Conservation (phyloP, 2,888 invertebrate genomes). For the Chamaedrilus cognettii region DNA sequence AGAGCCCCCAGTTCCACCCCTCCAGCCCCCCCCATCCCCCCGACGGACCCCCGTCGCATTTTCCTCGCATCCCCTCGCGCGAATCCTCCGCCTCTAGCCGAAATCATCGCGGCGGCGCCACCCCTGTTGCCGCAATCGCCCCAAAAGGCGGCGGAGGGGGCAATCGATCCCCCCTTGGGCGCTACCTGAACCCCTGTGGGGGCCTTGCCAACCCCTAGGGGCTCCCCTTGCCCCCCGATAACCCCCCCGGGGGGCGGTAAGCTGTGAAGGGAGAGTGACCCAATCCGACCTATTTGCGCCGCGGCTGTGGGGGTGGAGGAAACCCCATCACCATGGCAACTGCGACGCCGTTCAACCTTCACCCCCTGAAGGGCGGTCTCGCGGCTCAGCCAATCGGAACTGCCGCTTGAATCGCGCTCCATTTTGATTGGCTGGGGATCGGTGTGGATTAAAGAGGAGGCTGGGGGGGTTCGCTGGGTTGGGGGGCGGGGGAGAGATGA, state of each 20-base stretch:
- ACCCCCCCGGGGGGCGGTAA: neutral
- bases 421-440: too few species aligned
- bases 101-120: neutral
- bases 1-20: too few species aligned
- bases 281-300: constrained; percentile 6
- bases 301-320: neutral
- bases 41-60: neutral
- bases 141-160: too few species aligned
- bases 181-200: neutral
- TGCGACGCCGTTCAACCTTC: neutral
- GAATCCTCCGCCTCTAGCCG: neutral
- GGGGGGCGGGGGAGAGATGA: too few species aligned
- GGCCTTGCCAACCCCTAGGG: neutral
- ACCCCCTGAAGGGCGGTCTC: neutral
- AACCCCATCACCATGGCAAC: neutral
- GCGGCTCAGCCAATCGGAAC: neutral
- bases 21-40: neutral
- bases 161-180: neutral
- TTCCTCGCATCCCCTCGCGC: neutral
- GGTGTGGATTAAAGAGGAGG: too few species aligned
- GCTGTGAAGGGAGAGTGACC: neutral
- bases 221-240: neutral
- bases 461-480: too few species aligned
- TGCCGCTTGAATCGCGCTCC: too few species aligned
- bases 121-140: too few species aligned